A percentile compares a stretch with the other conserved stretches of the same genome.
phyloP scores from a whole-genome alignment of 2,113 vertebrate genomes.

The Datnioides undecimradiatus region DNA sequence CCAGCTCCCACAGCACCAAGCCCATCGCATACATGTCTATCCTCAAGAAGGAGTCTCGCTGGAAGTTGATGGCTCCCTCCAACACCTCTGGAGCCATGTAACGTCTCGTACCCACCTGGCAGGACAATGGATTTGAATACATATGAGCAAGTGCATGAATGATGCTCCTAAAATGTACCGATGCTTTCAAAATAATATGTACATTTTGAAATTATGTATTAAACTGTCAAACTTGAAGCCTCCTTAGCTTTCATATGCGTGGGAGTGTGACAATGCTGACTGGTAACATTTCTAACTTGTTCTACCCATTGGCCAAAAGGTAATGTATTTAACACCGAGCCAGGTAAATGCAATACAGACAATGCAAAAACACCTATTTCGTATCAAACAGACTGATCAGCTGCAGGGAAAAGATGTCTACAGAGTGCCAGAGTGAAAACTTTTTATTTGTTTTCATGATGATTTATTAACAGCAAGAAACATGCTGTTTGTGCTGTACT shows the following conservation, averaged over 20 bases:
- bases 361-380: too few species aligned
- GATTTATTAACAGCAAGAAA: background rate
- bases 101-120: slow-evolving; percentile 94
- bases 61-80: slow-evolving; percentile 99
- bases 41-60: slow-evolving; percentile 95
- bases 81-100: slow-evolving; percentile 99
- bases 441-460: background rate
- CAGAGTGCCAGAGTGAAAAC: background rate
- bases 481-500: background rate
- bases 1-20: slow-evolving; percentile 96
- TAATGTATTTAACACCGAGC: background rate
- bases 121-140: background rate
- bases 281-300: too few species aligned
- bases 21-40: slow-evolving; percentile 99
- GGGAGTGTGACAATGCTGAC: too few species aligned
- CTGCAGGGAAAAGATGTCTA: slow-evolving; percentile 3
- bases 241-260: background rate
- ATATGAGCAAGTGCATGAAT: background rate
- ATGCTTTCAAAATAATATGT: background rate
- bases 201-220: background rate
- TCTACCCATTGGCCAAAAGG: background rate
- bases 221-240: background rate
- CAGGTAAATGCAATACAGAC: background rate
- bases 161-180: too few species aligned
- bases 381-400: background rate